Percentiles rank a stretch among this genome's conserved stretches.
Evolutionary conservation across 1,140 invertebrate genomes (phyloP).

Genomic region (Heterodera carotae): DNA sequence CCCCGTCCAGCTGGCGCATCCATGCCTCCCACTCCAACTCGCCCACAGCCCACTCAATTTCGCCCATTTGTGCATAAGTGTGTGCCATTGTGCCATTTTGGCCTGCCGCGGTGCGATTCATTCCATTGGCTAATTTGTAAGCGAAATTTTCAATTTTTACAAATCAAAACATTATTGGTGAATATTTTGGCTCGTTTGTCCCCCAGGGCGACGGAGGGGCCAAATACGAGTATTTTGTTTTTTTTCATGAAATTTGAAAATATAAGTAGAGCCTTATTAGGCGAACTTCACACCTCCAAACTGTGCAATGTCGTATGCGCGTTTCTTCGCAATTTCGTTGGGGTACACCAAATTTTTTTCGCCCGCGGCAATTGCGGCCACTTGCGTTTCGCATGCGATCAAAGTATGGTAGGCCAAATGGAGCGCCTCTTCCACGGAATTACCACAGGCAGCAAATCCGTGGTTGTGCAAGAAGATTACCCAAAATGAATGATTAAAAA

Average conservation of each 20-base stretch:
- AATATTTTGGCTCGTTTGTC: background rate
- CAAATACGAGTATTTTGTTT: no score
- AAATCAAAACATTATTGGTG: background rate
- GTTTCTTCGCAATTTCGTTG: slow-evolving; percentile 37
- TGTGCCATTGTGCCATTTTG: slow-evolving; percentile 75
- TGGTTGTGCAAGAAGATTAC: slow-evolving; percentile 88
- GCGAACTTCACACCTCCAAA: slow-evolving; percentile 65
- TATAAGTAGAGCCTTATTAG: no score
- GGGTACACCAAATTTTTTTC: slow-evolving; percentile 54
- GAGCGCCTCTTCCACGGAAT: slow-evolving; percentile 93
- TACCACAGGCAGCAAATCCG: slow-evolving; percentile 90
- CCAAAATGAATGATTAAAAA: slow-evolving; percentile 65
- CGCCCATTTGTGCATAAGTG: slow-evolving; percentile 47
- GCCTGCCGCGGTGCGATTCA: slow-evolving; percentile 61
- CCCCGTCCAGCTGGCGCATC: slow-evolving; percentile 96
- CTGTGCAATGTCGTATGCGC: slow-evolving; percentile 48
- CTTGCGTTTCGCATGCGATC: slow-evolving; percentile 82
- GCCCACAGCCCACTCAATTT: slow-evolving; percentile 74
- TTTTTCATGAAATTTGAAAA: no score
- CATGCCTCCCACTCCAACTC: slow-evolving; percentile 95
- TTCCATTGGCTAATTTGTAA: slow-evolving; percentile 66
- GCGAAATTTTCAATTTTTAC: background rate
- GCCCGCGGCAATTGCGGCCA: slow-evolving; percentile 45
- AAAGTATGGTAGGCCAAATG: slow-evolving; percentile 81
- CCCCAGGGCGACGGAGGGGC: no score